phyloP scores from a whole-genome alignment of 1,140 invertebrate genomes.

The Coenobita brevimanus region DNA sequence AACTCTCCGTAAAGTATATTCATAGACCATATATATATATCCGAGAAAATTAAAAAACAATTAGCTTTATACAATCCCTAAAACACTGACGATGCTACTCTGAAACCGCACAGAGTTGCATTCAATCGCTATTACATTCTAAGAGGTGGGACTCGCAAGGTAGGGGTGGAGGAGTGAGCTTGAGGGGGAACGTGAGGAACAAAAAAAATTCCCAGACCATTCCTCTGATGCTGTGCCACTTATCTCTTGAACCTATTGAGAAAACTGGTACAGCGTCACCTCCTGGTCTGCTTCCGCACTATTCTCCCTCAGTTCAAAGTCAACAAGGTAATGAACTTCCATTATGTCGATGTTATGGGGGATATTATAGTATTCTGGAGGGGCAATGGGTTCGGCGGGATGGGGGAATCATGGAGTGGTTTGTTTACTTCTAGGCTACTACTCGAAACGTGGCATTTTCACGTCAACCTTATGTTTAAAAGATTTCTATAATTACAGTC shows the following conservation, averaged over 20 bases:
- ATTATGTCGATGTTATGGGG: constrained; percentile 56
- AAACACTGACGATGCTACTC: constrained; percentile 39
- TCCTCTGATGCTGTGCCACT: too few relatives aligned
- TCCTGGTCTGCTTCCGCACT: too few relatives aligned
- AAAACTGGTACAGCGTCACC: too few relatives aligned
- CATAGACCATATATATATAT: neutral
- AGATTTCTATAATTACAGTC: constrained; percentile 35
- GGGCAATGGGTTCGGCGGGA: too few relatives aligned
- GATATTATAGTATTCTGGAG: constrained; percentile 7
- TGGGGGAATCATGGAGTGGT: too few relatives aligned
- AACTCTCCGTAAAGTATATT: too few relatives aligned
- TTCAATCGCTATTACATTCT: too few relatives aligned
- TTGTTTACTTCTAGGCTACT: neutral
- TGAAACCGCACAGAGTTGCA: constrained; percentile 17
- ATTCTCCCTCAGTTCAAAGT: constrained; percentile 9
- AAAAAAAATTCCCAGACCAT: too few relatives aligned
- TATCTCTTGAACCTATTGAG: too few relatives aligned
- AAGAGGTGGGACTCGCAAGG: constrained; percentile 3
- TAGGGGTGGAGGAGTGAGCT: neutral
- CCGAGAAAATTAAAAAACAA: constrained; percentile 51
- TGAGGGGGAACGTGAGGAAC: neutral
- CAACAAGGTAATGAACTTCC: constrained; percentile 40
- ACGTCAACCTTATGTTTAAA: constrained; percentile 49
- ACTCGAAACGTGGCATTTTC: constrained; percentile 37
- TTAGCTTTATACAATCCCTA: constrained; percentile 47